Evolutionary conservation across 2,113 vertebrate species (phyloP), one percentile per base, ranked within the genome.

Genomic region (Ictalurus furcatus): DNA sequence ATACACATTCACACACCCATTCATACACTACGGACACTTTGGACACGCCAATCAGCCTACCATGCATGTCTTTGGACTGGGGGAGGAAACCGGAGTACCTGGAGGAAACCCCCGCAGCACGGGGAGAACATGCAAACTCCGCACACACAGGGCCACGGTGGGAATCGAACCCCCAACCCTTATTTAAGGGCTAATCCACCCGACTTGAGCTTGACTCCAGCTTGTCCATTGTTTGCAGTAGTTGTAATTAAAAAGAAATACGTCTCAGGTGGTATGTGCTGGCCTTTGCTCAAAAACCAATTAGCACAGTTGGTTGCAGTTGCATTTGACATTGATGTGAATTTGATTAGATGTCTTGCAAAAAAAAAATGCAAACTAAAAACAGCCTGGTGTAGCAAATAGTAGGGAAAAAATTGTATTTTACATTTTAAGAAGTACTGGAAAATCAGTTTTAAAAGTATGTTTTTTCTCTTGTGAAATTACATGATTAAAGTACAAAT

Each of bases 291-390:
- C 44, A 79, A 79, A 79, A 25, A 79, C 76, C 76, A 79, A 16
- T 79, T 79, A 52, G 44, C 76, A 79, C 76, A 28, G 76, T 79
- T 79, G 76, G 44, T 23, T 52, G 44, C 44, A 79, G 44, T 79
- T 79, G 52, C 25, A n/a, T 79, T 52, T 79, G 76, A 79, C 76
- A 79, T 6, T 79, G 12, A 79, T 52, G 44, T 48, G 44, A 79
- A 52, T 79, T 79, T 79, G 76, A 52, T 79, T 79, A n/a, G 25
- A 79, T 28, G 44, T 28, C 44, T 52, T 48, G 28, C 28, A 78
- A 79, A 79, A 48, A 40, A 76, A 28, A 40, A 40, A 40, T 23
- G 19, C 74, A 48, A 48, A 28, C 40, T 23, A 13, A 78, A 28
- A 78, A 79, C 40, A 48, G 71, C 71, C 11, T 1, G 73, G 9